Evolutionary conservation across 2,888 invertebrate genomes (phyloP).

Genomic region (Leucophenga maculata): DNA sequence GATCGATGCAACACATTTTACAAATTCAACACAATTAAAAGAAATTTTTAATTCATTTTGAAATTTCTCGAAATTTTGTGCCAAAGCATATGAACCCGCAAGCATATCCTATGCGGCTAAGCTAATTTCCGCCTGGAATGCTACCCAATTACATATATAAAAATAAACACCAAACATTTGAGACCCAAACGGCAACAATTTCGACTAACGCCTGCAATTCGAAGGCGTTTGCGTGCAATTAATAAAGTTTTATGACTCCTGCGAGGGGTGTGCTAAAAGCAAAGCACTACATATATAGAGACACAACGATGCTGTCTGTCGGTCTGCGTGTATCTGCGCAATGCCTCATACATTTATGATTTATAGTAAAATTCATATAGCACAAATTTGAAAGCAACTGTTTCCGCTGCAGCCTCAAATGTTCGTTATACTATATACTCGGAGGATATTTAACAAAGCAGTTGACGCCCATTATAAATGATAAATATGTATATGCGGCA

Average conservation of each 20-base stretch:
- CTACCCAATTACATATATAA: not conserved
- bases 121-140: not conserved
- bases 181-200: not conserved
- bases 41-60: too few species aligned
- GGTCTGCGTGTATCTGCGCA: not conserved
- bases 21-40: too few species aligned
- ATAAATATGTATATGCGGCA: conserved; percentile 15
- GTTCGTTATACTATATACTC: conserved; percentile 39
- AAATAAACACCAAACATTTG: not conserved
- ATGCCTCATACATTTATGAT: conserved; percentile 39
- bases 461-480: conserved; percentile 44
- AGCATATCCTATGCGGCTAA: not conserved
- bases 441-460: conserved; percentile 40
- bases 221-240: conserved; percentile 22
- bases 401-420: not conserved
- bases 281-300: conserved; percentile 39
- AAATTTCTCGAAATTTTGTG: not conserved
- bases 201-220: conserved; percentile 1
- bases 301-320: conserved; percentile 21
- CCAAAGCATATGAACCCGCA: not conserved
- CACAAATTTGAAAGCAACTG: too few species aligned
- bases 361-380: not conserved
- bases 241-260: conserved; percentile 22
- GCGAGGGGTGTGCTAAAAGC: conserved; percentile 13
- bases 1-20: too few species aligned